Base-by-base conservation (phyloP, 2,113 vertebrate species). In the Labrus mixtus region DNA sequence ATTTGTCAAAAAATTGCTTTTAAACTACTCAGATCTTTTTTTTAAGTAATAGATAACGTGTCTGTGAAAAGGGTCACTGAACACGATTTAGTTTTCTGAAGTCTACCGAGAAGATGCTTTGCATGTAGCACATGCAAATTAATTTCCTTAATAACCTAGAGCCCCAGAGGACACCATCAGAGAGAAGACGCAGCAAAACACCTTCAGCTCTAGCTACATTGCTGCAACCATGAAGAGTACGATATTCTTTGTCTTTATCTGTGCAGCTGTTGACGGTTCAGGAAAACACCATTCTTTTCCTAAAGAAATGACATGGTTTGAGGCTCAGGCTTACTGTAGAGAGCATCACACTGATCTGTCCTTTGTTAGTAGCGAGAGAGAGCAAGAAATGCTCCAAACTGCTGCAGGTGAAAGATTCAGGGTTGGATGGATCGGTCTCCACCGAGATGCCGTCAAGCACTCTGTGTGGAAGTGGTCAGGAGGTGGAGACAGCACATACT, bases 391-490 rank as follows among this genome's bases (percentile, higher is more conserved):
- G 3, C 23, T 88, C 33, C 0, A 2, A 3, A 0, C 0, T 15
- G 54, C 39, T 17, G 29, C 11, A 46, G 17, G 13, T 37, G 2
- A 10, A 2, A 41, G 13, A 0, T 0, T 0, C 0, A 0, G 0
- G 0, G 67, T 4, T 36, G 29, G 45, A 29, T 90, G 88, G 88
- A 83, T 87, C 1, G 75, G 80, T 13, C 68, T 87, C 16, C 1
- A 72, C 6, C 1, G 10, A 22, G 17, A 84, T 10, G 0, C 16
- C 6, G 0, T 0, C 5, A n/a, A 23, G 17, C 0, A 0, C 0
- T 12, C 1, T 29, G 0, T 0, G 9, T 86, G 81, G 85, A 77
- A 0, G 7, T 90, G 88, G 88, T 77, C 78, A 0, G 78, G 57
- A 55, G 76, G 72, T 3, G 39, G 13, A 41, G 0, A 2, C 1